A percentile compares a stretch with the other conserved stretches of the same genome.
Conservation (phyloP, 1,140 invertebrate species). For the Lycorma delicatula region DNA sequence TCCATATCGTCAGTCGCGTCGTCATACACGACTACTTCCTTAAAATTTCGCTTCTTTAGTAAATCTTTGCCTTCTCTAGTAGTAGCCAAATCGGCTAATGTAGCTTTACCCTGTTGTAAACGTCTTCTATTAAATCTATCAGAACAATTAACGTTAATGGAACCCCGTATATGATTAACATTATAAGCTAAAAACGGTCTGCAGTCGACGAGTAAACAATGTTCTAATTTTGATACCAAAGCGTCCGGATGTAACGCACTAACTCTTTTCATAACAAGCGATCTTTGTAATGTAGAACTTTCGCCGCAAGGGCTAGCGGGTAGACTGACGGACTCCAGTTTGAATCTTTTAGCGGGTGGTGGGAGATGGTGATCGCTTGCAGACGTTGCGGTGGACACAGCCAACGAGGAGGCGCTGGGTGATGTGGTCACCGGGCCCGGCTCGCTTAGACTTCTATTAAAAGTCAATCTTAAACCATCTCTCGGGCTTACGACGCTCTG, state of each 20-base stretch:
- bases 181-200: slow-evolving; percentile 65
- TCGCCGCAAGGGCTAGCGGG: slow-evolving; percentile 50
- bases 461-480: slow-evolving; percentile 47
- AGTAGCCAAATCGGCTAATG: slow-evolving; percentile 55
- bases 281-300: slow-evolving; percentile 43
- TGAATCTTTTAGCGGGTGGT: slow-evolving; percentile 45
- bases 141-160: slow-evolving; percentile 66
- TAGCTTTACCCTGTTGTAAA: slow-evolving; percentile 56
- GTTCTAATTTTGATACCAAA: slow-evolving; percentile 34
- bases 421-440: slow-evolving; percentile 41
- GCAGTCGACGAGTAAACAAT: slow-evolving; percentile 54
- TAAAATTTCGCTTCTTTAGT: slow-evolving; percentile 45
- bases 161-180: slow-evolving; percentile 57
- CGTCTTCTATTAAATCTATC: slow-evolving; percentile 62
- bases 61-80: slow-evolving; percentile 53
- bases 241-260: slow-evolving; percentile 34
- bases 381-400: slow-evolving; percentile 20
- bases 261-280: slow-evolving; percentile 39
- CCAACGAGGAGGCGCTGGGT: slow-evolving; percentile 22
- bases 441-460: slow-evolving; percentile 52
- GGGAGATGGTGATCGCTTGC: slow-evolving; percentile 19
- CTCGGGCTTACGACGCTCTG: slow-evolving; percentile 42
- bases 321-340: slow-evolving; percentile 46
- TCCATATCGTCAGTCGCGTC: slow-evolving; percentile 53
- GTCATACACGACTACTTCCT: slow-evolving; percentile 61